Percentiles rank a stretch among this genome's conserved stretches.
These are phyloP conservation scores for Arizona elegans DNA, from an alignment of 2,113 vertebrate genomes.

Conservation along the genomic window DNA sequence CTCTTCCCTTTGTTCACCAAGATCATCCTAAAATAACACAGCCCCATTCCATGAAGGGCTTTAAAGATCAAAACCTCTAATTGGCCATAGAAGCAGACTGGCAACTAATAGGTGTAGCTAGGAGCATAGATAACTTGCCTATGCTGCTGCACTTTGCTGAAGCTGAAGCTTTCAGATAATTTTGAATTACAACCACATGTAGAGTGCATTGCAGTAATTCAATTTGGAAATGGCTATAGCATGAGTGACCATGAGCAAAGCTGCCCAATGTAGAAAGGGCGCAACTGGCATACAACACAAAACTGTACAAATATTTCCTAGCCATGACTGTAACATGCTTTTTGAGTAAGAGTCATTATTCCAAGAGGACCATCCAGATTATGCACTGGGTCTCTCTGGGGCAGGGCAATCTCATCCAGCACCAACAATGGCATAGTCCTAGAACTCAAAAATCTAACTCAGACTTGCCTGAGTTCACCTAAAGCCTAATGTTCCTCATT, in stretches of 20 bases:
- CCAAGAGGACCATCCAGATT: not conserved
- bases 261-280: not conserved
- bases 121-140: not conserved
- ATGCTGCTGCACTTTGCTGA: not conserved
- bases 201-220: not conserved
- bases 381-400: not conserved
- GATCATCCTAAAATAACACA: not conserved
- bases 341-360: not conserved
- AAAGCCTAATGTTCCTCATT: not conserved
- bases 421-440: not conserved
- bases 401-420: not conserved
- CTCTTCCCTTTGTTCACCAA: not conserved
- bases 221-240: not conserved
- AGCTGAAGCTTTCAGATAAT: not conserved
- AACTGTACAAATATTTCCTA: not conserved
- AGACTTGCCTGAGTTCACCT: not conserved
- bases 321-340: not conserved
- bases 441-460: not conserved
- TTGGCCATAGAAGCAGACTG: not conserved
- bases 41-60: not conserved
- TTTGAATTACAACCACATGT: not conserved
- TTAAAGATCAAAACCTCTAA: not conserved
- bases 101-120: not conserved
- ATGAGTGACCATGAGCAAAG: not conserved
- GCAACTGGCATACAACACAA: not conserved